Conservation (phyloP, 2,113 vertebrate species). For the Onychostoma macrolepis region DNA sequence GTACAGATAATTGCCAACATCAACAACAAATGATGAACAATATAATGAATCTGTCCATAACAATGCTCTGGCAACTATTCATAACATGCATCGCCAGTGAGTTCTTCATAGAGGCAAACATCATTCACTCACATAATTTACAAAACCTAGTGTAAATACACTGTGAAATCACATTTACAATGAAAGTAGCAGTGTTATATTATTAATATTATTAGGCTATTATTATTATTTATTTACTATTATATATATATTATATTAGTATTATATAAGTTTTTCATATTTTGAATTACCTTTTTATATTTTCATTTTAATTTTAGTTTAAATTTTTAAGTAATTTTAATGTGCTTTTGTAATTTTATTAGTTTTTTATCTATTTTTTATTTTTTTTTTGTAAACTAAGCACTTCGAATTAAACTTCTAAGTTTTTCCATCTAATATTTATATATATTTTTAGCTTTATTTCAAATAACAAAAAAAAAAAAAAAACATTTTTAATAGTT, state of each 20-base stretch:
- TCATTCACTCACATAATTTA: not conserved
- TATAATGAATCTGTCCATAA: not conserved
- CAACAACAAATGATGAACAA: not conserved
- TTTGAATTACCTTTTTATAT: too few species aligned
- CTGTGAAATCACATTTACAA: not conserved
- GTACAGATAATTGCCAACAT: not conserved
- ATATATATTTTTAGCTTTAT: not conserved
- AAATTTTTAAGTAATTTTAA: too few species aligned
- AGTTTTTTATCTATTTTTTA: too few species aligned
- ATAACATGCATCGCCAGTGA: not conserved
- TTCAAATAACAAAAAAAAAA: too few species aligned
- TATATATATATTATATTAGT: not conserved
- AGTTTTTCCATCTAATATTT: too few species aligned
- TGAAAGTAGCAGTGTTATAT: not conserved
- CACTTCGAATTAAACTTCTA: too few species aligned
- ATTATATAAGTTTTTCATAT: not conserved
- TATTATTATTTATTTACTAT: not conserved
- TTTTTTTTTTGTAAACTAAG: too few species aligned
- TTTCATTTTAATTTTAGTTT: too few species aligned
- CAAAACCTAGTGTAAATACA: not conserved
- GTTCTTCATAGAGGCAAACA: not conserved
- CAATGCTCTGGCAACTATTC: not conserved
- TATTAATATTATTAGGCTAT: too few species aligned
- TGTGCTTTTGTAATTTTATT: too few species aligned
- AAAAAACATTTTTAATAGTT: not conserved